Base-by-base conservation (phyloP, 2,797 vertebrate genomes). In the Anguilla obscura region DNA sequence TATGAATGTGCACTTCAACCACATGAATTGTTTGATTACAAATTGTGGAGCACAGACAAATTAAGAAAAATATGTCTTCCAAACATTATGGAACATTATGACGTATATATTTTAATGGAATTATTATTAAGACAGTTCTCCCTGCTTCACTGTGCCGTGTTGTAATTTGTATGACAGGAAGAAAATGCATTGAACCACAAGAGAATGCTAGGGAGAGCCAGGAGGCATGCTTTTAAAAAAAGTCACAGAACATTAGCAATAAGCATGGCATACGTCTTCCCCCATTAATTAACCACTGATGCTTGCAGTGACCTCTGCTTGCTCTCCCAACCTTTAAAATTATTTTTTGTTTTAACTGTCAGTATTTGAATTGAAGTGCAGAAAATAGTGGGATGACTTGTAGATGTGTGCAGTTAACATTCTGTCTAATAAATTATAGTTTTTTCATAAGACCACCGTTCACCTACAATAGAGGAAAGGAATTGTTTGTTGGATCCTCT, bases 201-300 rank as follows among this genome's bases (percentile, higher is more conserved):
- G 58, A 86, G 58, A 63, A 85, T 18, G 60, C 24, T 45, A 48
- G 33, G 18, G 18, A 24, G 21, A 7, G 33, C 33, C 60, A n/a
- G 36, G 36, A 86, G 60, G 60, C 58, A 58, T 40, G 86, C 90
- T 83, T 88, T 89, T 91, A 33, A 27, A n/a, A n/a, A 10, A 86
- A 69, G 58, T 86, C 58, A 12, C 89, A 79, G 82, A 91, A 93
- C 90, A 92, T 86, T 66, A 90, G 90, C 87, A 88, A 87, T 91
- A 91, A 92, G 85, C 12, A 87, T n/a, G 86, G 24, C 87, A 90
- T 83, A 88, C 89, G 88, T 92, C 90, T 91, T 89, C 90, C 89
- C 60, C 14, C 90, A 88, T 92, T 92, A 93, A 93, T 93, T 92
- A 93, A 91, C 91, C 85, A 91, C 89, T 50, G 52, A 90, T 89